Evolutionary conservation across 2,113 vertebrate genomes (phyloP).

Genomic region (Labeo catla): DNA sequence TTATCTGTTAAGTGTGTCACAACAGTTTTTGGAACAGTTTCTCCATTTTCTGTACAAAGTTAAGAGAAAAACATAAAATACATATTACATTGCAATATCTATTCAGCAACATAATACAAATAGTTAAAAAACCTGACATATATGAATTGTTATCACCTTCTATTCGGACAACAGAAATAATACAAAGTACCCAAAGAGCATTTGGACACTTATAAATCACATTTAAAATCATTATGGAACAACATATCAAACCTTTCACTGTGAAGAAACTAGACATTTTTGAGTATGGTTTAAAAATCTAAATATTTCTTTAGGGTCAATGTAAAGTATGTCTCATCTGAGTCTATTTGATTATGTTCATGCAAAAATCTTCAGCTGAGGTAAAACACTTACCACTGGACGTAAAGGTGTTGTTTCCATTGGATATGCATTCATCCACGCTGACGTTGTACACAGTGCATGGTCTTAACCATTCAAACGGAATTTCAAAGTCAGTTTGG

Average conservation of each 20-base stretch:
- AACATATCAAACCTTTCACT: background rate
- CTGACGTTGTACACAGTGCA: conserved; percentile 55
- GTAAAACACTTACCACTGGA: conserved; percentile 54
- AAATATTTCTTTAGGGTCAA: too few relatives aligned
- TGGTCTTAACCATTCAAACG: conserved; percentile 51
- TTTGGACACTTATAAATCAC: too few relatives aligned
- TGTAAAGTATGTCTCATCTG: too few relatives aligned
- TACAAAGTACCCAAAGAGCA: background rate
- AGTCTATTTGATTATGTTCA: background rate
- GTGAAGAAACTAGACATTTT: too few relatives aligned
- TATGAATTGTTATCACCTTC: too few relatives aligned
- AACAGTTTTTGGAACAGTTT: background rate
- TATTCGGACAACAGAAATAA: background rate
- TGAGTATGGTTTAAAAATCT: too few relatives aligned
- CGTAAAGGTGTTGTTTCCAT: rapidly evolving
- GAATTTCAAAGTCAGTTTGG: rapidly evolving
- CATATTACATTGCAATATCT: too few relatives aligned
- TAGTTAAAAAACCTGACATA: too few relatives aligned
- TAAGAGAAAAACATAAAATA: too few relatives aligned
- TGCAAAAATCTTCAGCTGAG: too few relatives aligned
- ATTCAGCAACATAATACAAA: background rate
- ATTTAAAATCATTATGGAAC: background rate
- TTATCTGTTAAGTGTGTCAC: background rate
- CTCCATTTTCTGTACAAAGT: background rate
- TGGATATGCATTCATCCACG: background rate